Evolutionary conservation across 1,140 invertebrate genomes (phyloP), one percentile per base, ranked within the genome.

Genomic region (Papilio helenus): DNA sequence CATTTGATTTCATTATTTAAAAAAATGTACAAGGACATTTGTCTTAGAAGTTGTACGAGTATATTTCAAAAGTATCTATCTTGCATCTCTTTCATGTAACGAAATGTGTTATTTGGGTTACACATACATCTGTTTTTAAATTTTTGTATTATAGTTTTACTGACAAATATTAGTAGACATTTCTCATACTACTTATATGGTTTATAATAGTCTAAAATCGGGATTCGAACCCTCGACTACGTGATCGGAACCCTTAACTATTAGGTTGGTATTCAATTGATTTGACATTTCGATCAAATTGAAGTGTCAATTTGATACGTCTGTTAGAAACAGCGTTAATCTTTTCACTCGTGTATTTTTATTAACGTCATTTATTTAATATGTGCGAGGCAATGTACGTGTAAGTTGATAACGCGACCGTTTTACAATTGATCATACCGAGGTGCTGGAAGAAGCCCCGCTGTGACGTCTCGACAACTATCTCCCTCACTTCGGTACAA

Each of bases 401-500:
- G 18, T 18, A 61, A 39, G 49, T 42, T 8, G 51, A 20, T 61
- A 61, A 61, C 55, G 8, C 18, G 20, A 18, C 65, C 76, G 76
- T 77, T 77, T 76, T 14, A 65, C 51, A 65, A 77, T 77, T 77
- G 55, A 61, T 42, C 76, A 76, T 26, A 18, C 73, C 83, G 81
- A 83, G 81, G 82, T 85, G 76, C 80, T 84, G 79, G 80, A 82
- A 82, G 84, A 90, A 88, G 81, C 84, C 92, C 92, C 87, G 92
- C 92, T 93, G 92, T 92, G 92, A 93, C 91, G 91, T 92, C 91
- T 92, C 91, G 89, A 91, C 85, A 91, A 81, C 90, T 89, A 89
- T 94, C 91, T 87, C 85, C 87, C 85, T 92, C 92, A 85, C 86
- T 87, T 90, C 83, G 83, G 86, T 86, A 86, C 88, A 88, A 87